A percentile compares a stretch with the other conserved stretches of the same genome.
These are phyloP conservation scores for Peromyscus attwateri DNA, from an alignment of 2,797 vertebrate species.

Conservation along the genomic window DNA sequence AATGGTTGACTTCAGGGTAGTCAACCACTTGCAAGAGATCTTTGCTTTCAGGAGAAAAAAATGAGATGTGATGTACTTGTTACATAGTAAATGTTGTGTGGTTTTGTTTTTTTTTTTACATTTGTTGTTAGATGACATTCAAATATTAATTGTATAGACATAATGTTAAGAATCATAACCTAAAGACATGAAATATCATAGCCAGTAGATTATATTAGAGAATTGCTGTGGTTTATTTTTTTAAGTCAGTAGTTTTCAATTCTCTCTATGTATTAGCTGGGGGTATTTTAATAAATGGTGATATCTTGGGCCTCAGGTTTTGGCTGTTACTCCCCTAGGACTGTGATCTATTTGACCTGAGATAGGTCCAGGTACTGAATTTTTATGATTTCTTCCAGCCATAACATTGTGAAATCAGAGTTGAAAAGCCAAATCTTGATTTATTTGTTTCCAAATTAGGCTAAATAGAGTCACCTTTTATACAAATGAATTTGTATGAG, in stretches of 20 bases:
- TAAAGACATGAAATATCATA: neutral
- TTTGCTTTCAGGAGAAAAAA: neutral
- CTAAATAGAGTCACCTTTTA: neutral
- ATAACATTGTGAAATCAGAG: slow-evolving; percentile 2
- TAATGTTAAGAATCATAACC: neutral
- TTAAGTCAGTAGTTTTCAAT: neutral
- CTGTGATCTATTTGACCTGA: neutral
- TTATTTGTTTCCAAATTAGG: slow-evolving; percentile 17
- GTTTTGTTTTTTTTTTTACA: neutral
- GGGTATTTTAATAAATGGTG: neutral
- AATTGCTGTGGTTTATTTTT: neutral
- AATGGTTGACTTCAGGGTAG: neutral
- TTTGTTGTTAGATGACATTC: slow-evolving; percentile 22
- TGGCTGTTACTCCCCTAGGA: rapidly evolving
- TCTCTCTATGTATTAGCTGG: neutral
- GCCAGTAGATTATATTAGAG: neutral
- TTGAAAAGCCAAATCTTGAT: slow-evolving; percentile 51
- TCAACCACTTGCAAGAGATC: neutral
- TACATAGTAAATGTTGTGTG: neutral
- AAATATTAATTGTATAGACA: neutral
- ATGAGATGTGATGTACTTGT: neutral
- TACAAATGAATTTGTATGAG: neutral
- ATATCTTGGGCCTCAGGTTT: neutral
- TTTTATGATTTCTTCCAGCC: neutral
- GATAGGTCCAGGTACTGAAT: neutral